A percentile compares a stretch with the other conserved stretches of the same genome.
Evolutionary conservation across 2,888 invertebrate genomes (phyloP).

Genomic region (Oasisia sp.): DNA sequence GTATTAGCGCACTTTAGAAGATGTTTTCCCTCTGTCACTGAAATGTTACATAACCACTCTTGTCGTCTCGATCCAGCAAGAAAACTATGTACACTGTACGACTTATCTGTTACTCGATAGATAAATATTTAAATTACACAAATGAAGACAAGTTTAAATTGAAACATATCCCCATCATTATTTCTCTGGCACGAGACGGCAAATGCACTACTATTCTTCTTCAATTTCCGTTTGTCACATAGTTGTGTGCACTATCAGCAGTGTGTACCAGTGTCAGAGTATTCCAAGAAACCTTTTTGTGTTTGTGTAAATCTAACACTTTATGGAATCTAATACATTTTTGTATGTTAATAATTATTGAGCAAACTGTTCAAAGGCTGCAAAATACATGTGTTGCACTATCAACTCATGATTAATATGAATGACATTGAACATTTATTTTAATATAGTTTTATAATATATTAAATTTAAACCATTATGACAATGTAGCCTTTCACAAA

Average conservation of each 20-base stretch:
- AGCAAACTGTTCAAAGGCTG: not conserved
- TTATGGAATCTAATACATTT: not conserved
- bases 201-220: not conserved
- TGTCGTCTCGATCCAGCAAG: not conserved
- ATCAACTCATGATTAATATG: not conserved
- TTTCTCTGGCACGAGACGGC: not conserved
- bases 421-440: not conserved
- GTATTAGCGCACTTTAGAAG: not conserved
- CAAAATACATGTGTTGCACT: not conserved
- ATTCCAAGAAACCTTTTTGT: not conserved
- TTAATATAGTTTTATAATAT: not conserved
- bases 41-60: not conserved
- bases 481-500: no score
- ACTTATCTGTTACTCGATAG: not conserved
- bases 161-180: not conserved
- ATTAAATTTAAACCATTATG: no score
- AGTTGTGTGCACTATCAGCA: not conserved
- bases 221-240: not conserved
- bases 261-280: not conserved
- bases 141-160: no score
- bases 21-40: not conserved
- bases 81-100: not conserved
- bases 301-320: not conserved
- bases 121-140: no score
- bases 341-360: not conserved